Percentiles rank a stretch among this genome's conserved stretches.
Evolutionary conservation across 2,113 vertebrate genomes (phyloP).

Genomic region (Pseudopipra pipra): DNA sequence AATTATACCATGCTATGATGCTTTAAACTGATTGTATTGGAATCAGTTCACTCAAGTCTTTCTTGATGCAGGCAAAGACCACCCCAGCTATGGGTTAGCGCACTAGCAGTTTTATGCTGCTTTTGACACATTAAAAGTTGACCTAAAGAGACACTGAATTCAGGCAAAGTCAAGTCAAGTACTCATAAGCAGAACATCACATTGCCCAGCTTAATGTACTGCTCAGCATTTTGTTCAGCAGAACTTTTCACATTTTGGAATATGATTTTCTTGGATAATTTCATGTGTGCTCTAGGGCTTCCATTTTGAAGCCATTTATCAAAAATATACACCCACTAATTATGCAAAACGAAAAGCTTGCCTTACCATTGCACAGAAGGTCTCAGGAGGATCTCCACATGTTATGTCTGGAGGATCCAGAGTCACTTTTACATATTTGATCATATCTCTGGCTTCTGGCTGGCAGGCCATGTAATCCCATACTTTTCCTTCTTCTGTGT

Average conservation of each 20-base stretch:
- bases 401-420: constrained; percentile 96
- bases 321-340: neutral
- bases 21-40: neutral
- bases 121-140: neutral
- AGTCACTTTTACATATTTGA: constrained; percentile 91
- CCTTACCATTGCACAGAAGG: constrained; percentile 97
- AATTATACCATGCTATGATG: neutral
- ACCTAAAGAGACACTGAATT: neutral
- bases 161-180: neutral
- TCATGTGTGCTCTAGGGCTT: neutral
- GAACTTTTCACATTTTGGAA: neutral
- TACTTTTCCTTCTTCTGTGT: constrained; percentile 92
- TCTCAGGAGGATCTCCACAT: constrained; percentile 95
- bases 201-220: neutral
- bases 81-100: fast-evolving
- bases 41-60: neutral
- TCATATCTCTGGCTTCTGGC: constrained; percentile 96
- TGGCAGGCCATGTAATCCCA: constrained; percentile 99
- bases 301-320: neutral
- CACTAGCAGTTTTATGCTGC: neutral
- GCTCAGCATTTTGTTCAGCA: neutral
- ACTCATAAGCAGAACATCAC: neutral
- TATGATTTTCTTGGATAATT: neutral
- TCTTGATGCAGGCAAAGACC: neutral
- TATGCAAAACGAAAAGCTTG: constrained; percentile 23